Evolutionary conservation across 2,113 vertebrate genomes (phyloP).

Genomic region (Lipophrys pholis): DNA sequence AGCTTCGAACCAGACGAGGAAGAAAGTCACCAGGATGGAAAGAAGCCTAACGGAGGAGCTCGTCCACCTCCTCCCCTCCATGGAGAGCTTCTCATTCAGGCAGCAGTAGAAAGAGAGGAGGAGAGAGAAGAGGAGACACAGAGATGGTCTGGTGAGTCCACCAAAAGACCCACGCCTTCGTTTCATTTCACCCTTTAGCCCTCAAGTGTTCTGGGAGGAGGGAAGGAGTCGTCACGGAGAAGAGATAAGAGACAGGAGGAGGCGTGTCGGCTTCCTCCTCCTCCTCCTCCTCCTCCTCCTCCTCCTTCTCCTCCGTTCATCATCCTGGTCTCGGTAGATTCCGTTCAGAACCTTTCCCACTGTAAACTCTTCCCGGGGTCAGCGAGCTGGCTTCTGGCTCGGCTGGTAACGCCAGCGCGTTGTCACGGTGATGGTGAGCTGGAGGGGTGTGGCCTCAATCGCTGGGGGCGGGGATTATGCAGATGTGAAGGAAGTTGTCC

Average conservation of each 20-base stretch:
- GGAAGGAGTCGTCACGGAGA: neutral
- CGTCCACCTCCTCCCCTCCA: constrained; percentile 3
- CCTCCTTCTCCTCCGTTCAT: too few species aligned
- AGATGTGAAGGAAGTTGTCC: constrained; percentile 99
- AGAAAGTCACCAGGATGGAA: constrained; percentile 5
- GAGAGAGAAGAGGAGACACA: neutral
- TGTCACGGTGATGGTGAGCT: neutral
- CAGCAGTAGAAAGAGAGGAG: constrained; percentile 15
- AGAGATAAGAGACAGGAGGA: constrained; percentile 21
- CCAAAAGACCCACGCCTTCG: too few species aligned
- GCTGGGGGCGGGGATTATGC: constrained; percentile 88
- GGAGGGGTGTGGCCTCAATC: constrained; percentile 84
- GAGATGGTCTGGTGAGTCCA: too few species aligned
- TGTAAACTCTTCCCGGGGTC: neutral
- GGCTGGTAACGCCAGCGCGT: neutral
- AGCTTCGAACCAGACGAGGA: constrained; percentile 8
- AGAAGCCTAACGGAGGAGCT: neutral
- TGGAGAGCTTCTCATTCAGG: constrained; percentile 2
- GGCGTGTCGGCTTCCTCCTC: too few species aligned
- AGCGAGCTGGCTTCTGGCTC: neutral
- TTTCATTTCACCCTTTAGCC: too few species aligned
- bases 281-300: too few species aligned
- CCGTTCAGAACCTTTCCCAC: constrained; percentile 22
- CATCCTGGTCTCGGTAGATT: constrained; percentile 11
- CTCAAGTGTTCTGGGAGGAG: too few species aligned